A percentile compares a stretch with the other conserved stretches of the same genome.
phyloP scores from a whole-genome alignment of 2,797 vertebrate species.

The Falco columbarius region DNA sequence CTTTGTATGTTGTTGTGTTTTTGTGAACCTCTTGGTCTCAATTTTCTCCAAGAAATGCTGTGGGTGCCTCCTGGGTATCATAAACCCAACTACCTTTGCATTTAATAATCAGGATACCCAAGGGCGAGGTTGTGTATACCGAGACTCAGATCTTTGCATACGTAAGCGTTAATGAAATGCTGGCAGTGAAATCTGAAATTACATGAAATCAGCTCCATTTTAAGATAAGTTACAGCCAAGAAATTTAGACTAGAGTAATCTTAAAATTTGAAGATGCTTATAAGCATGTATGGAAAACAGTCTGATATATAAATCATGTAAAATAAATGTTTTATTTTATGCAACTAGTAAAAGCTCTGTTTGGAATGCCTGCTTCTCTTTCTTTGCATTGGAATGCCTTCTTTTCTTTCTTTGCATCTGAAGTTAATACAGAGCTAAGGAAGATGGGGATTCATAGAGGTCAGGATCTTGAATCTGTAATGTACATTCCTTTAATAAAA shows the following conservation, averaged over 20 bases:
- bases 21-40: not conserved
- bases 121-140: not conserved
- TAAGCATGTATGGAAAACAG: not conserved
- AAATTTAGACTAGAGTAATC: not conserved
- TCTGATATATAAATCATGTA: not conserved
- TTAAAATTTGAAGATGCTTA: not conserved
- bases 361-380: not conserved
- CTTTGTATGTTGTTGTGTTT: not conserved
- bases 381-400: not conserved
- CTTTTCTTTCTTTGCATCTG: not conserved
- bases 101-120: not conserved
- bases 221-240: not conserved
- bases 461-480: not conserved
- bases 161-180: not conserved
- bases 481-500: not conserved
- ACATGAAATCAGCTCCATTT: not conserved
- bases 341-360: not conserved
- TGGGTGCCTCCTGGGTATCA: not conserved
- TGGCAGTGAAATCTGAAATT: not conserved
- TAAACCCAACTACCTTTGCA: not conserved
- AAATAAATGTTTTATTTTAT: not conserved
- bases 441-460: not conserved
- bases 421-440: not conserved
- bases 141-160: not conserved
- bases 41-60: not conserved